These are phyloP conservation scores for Xanthorhoe spadicearia DNA, from an alignment of 2,888 invertebrate genomes.

Conservation along the genomic window DNA sequence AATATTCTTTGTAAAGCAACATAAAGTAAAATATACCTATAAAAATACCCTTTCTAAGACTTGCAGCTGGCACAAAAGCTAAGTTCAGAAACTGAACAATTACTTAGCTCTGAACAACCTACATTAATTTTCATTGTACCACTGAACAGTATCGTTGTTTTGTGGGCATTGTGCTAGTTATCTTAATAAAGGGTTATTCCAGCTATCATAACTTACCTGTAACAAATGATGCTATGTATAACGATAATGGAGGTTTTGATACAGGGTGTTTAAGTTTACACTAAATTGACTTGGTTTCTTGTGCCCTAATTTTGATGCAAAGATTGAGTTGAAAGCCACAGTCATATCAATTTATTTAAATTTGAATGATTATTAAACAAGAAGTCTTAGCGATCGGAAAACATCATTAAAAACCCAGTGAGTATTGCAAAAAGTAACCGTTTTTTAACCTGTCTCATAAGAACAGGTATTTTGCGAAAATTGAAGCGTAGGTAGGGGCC, in stretches of 20 bases:
- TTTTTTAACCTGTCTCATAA: too few species aligned
- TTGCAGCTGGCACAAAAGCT: not conserved
- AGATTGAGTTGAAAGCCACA: too few species aligned
- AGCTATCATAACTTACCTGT: conserved; percentile 29
- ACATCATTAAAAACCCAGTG: too few species aligned
- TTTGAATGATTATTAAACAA: too few species aligned
- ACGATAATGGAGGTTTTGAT: conserved; percentile 24
- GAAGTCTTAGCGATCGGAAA: too few species aligned
- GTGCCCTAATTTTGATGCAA: not conserved
- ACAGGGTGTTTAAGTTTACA: not conserved
- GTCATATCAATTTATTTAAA: too few species aligned
- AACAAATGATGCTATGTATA: conserved; percentile 33
- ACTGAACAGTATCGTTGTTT: conserved; percentile 25
- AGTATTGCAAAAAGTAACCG: too few species aligned
- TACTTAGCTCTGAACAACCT: conserved; percentile 9
- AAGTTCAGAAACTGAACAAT: conserved; percentile 3
- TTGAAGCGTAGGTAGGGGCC: too few species aligned
- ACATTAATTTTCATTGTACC: conserved; percentile 27
- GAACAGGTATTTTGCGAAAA: too few species aligned
- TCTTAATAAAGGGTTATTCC: conserved; percentile 26
- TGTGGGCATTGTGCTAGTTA: conserved; percentile 28
- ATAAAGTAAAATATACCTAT: too few species aligned
- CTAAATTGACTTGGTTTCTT: not conserved
- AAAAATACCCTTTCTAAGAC: not conserved
- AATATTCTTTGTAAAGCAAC: too few species aligned